A percentile compares a stretch with the other conserved stretches of the same genome.
Conservation (phyloP, 2,113 vertebrate genomes). For the Sclerurus mexicanus region DNA sequence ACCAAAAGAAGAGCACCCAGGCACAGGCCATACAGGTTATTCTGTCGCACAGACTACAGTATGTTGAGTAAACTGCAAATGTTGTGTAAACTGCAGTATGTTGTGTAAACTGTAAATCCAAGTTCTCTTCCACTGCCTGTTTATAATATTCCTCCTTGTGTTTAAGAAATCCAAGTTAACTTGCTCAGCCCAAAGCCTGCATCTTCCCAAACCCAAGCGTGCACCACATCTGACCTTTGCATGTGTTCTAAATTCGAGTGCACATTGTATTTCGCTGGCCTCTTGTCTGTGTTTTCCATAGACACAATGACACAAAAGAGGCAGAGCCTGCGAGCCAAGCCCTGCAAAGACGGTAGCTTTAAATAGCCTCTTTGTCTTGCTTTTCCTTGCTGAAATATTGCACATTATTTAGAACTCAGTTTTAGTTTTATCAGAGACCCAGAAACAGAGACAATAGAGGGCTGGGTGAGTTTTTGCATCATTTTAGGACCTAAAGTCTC, state of each 20-base stretch:
- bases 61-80: neutral
- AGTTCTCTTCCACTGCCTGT: neutral
- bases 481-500: neutral
- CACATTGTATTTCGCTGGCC: constrained; percentile 31
- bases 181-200: neutral
- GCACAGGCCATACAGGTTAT: neutral
- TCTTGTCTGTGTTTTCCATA: constrained; percentile 17
- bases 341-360: constrained; percentile 41
- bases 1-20: neutral
- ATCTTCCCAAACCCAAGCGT: neutral
- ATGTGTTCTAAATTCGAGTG: neutral
- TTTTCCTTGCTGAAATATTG: constrained; percentile 39
- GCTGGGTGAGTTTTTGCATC: neutral
- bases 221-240: constrained; percentile 48
- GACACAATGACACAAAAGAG: constrained; percentile 53
- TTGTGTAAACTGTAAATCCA: neutral
- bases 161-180: neutral
- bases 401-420: neutral
- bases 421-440: constrained; percentile 28
- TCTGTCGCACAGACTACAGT: neutral
- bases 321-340: constrained; percentile 16
- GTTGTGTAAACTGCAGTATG: neutral
- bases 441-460: constrained; percentile 55
- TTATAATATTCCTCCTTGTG: neutral
- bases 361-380: constrained; percentile 66